phyloP scores from a whole-genome alignment of 2,113 vertebrate genomes.

The Eurypyga helias region DNA sequence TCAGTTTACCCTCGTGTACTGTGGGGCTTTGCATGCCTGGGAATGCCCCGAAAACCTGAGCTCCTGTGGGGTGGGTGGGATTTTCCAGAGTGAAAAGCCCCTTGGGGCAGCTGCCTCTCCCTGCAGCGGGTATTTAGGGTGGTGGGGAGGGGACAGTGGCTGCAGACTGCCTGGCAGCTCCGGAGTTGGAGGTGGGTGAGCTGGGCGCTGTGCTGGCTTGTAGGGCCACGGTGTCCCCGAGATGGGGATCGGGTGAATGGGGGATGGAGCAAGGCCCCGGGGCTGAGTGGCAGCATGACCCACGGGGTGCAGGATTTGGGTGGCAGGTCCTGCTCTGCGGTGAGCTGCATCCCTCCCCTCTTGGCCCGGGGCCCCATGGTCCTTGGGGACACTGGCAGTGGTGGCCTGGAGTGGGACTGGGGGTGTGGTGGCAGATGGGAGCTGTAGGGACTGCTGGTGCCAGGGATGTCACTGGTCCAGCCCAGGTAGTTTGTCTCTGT shows the following conservation, averaged over 20 bases:
- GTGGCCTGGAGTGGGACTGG: not conserved
- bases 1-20: not conserved
- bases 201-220: not conserved
- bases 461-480: not conserved
- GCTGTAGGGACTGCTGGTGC: not conserved
- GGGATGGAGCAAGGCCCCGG: not conserved
- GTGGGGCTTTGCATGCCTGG: not conserved
- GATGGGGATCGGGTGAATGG: not conserved
- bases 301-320: not conserved
- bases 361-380: fast-evolving
- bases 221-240: fast-evolving
- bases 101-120: not conserved
- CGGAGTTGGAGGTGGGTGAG: not conserved
- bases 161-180: not conserved
- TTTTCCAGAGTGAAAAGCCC: slow-evolving; percentile 52
- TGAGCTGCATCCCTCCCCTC: not conserved
- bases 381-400: not conserved
- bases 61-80: not conserved
- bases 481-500: not conserved
- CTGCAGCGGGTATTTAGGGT: not conserved
- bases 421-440: not conserved
- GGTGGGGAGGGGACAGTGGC: fast-evolving
- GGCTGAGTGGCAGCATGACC: fast-evolving
- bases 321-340: not conserved
- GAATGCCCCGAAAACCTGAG: not conserved